phyloP scores from a whole-genome alignment of 1,140 invertebrate species.

The Schlechtendalia chinensis region DNA sequence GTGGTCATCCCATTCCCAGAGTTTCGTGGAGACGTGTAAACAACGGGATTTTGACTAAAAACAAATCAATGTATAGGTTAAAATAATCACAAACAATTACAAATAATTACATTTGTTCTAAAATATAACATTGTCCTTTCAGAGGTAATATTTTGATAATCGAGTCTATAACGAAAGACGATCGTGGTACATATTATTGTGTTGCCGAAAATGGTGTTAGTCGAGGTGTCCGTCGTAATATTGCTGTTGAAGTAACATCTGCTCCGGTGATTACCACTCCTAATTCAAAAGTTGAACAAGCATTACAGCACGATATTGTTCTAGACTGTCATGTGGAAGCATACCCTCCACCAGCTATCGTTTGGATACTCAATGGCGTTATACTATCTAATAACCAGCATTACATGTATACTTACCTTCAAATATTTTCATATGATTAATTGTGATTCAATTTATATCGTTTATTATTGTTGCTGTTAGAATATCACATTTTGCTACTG shows the following conservation, averaged over 20 bases:
- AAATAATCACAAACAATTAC: too few species aligned
- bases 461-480: slow-evolving; percentile 55
- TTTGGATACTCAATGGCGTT: slow-evolving; percentile 80
- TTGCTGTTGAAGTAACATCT: slow-evolving; percentile 86
- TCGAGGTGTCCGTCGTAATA: slow-evolving; percentile 77
- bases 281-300: slow-evolving; percentile 78
- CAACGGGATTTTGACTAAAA: slow-evolving; percentile 87
- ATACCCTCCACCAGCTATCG: slow-evolving; percentile 85
- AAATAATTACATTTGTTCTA: background rate
- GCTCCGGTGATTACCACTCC: slow-evolving; percentile 80
- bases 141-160: slow-evolving; percentile 85
- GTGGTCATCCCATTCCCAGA: slow-evolving; percentile 75
- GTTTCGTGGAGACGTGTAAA: slow-evolving; percentile 91
- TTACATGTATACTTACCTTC: slow-evolving; percentile 66
- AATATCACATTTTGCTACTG: slow-evolving; percentile 84
- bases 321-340: slow-evolving; percentile 89
- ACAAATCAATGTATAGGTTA: slow-evolving; percentile 73
- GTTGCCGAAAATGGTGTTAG: slow-evolving; percentile 91
- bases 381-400: slow-evolving; percentile 84
- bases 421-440: slow-evolving; percentile 54
- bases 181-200: slow-evolving; percentile 89
- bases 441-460: background rate
- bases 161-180: slow-evolving; percentile 74
- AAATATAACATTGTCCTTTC: slow-evolving; percentile 55
- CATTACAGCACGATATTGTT: slow-evolving; percentile 88